phyloP scores from a whole-genome alignment of 2,113 vertebrate genomes.

The human (Homo sapiens) region GRCh38 chr7:70284501-70285000 shows the following conservation, averaged over 20 bases:
- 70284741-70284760: background rate
- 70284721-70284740: background rate
- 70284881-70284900: background rate
- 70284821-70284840: background rate
- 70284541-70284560: background rate
- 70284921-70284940: background rate
- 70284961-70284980: background rate
- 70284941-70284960: background rate
- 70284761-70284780: background rate
- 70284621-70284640: background rate
- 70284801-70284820: background rate
- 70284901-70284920: background rate
- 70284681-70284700: background rate
- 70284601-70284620: background rate
- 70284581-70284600: background rate
- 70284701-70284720: background rate
- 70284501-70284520: background rate
- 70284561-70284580: background rate
- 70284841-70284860: background rate
- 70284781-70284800: background rate
- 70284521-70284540: background rate
- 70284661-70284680: background rate
- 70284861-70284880: background rate
- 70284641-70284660: background rate
- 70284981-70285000: slow-evolving; percentile 1